These are phyloP conservation scores for Mobula hypostoma DNA, from an alignment of 2,113 vertebrate genomes.

Conservation along the genomic window DNA sequence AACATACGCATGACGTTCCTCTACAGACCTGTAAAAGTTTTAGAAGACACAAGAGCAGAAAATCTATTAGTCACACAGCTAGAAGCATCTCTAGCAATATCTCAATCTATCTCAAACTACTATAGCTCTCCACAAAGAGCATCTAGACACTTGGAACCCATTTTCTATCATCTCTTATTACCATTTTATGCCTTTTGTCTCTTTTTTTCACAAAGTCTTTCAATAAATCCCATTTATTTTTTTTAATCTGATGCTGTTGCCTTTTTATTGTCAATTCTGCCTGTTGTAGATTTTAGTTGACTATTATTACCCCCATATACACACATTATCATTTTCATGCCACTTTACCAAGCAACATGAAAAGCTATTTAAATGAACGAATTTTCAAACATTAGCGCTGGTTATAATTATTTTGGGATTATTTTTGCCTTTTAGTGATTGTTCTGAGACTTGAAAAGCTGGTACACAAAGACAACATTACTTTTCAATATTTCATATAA, in stretches of 20 bases:
- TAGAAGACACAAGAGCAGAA: slow-evolving; percentile 4
- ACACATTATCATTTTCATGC: slow-evolving; percentile 13
- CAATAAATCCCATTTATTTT: slow-evolving; percentile 36
- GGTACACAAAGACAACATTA: not conserved
- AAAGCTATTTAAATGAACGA: not conserved
- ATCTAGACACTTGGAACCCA: not conserved
- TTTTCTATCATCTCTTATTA: slow-evolving; percentile 12
- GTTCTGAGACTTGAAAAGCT: slow-evolving; percentile 28
- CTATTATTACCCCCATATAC: not conserved
- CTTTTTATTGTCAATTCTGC: slow-evolving; percentile 8
- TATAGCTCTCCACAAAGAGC: slow-evolving; percentile 18
- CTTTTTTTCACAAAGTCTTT: slow-evolving; percentile 4
- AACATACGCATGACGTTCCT: not conserved
- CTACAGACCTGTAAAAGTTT: slow-evolving; percentile 14
- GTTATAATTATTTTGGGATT: not conserved
- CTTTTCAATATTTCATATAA: not conserved
- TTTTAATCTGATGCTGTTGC: slow-evolving; percentile 30
- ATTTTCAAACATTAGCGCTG: slow-evolving; percentile 21
- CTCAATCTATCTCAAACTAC: slow-evolving; percentile 33
- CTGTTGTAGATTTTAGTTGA: not conserved
- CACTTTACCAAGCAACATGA: slow-evolving; percentile 19
- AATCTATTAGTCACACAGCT: slow-evolving; percentile 10
- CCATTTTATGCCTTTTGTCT: slow-evolving; percentile 18
- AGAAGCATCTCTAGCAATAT: slow-evolving; percentile 21
- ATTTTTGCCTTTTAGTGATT: not conserved